Percentiles rank a stretch among this genome's conserved stretches.
These are phyloP conservation scores for Passer domesticus DNA, from an alignment of 2,113 vertebrate genomes.

Conservation along the genomic window DNA sequence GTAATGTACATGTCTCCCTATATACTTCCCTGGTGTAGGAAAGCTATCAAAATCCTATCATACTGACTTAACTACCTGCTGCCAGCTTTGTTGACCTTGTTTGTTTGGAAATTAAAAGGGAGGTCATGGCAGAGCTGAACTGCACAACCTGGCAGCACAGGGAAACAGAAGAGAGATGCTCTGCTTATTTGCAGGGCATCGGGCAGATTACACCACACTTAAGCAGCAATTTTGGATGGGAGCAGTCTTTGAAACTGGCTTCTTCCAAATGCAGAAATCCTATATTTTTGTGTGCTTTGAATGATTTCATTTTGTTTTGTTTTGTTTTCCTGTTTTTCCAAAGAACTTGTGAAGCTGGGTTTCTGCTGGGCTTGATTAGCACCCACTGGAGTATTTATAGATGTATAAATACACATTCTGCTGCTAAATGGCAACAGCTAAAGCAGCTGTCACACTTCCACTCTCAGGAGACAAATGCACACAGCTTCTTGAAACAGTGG, in stretches of 20 bases:
- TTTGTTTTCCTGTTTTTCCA: not conserved
- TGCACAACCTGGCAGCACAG: not conserved
- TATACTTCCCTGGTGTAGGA: not conserved
- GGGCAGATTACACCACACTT: not conserved
- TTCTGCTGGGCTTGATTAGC: not conserved
- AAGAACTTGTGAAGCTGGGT: not conserved
- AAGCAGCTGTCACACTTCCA: not conserved
- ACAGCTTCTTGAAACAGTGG: not conserved
- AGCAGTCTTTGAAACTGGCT: not conserved
- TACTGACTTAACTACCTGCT: slow-evolving; percentile 39
- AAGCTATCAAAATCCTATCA: slow-evolving; percentile 61
- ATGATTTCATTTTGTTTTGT: not conserved
- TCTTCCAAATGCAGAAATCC: not conserved
- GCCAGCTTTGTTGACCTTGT: slow-evolving; percentile 45
- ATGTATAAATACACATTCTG: not conserved
- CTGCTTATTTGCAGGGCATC: not conserved
- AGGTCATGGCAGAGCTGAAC: not conserved
- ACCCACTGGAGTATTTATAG: not conserved
- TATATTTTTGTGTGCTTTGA: not conserved
- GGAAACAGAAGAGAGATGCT: not conserved
- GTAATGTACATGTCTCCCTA: not conserved
- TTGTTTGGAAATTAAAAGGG: slow-evolving; percentile 42
- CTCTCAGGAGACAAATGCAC: not conserved
- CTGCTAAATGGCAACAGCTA: not conserved
- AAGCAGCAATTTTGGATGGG: not conserved